Conservation (phyloP, 2,888 invertebrate genomes). For the Heterodera filipjevi region DNA sequence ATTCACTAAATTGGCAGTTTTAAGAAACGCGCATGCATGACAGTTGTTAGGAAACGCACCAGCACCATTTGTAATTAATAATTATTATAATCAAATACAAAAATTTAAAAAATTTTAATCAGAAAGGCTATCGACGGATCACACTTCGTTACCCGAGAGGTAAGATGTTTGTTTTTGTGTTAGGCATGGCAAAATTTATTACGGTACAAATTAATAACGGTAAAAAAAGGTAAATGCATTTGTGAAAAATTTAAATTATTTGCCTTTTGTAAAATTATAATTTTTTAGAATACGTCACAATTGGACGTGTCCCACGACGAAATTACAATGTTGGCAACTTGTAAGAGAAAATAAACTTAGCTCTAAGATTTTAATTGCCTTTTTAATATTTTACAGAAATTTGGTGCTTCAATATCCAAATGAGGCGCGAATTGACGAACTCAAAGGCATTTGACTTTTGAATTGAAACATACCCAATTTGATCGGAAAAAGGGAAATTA, state of each 20-base stretch:
- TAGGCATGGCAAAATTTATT: too few species aligned
- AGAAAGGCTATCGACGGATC: slow-evolving; percentile 43
- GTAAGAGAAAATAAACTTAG: background rate
- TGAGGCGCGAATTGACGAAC: slow-evolving; percentile 24
- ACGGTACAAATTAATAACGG: too few species aligned
- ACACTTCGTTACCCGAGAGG: slow-evolving; percentile 47
- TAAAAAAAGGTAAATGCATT: background rate
- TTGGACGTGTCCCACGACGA: slow-evolving; percentile 26
- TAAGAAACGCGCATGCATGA: too few species aligned
- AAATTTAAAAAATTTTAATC: slow-evolving; percentile 22
- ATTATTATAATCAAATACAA: too few species aligned
- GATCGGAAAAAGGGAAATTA: background rate
- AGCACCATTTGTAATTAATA: too few species aligned
- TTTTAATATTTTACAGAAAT: slow-evolving; percentile 4
- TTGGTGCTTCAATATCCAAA: slow-evolving; percentile 22
- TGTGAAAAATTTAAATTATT: background rate
- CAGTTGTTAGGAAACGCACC: too few species aligned
- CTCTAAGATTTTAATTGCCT: background rate
- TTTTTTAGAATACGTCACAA: slow-evolving; percentile 19
- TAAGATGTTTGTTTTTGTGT: slow-evolving; percentile 15
- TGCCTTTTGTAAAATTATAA: too few species aligned
- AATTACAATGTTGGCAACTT: slow-evolving; percentile 24
- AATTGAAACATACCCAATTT: too few species aligned
- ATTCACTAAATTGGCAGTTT: too few species aligned
- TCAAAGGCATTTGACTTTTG: slow-evolving; percentile 20